Percentiles rank a stretch among this genome's conserved stretches.
These are phyloP conservation scores for Temnothorax longispinosus DNA, from an alignment of 1,140 invertebrate species.

Conservation along the genomic window DNA sequence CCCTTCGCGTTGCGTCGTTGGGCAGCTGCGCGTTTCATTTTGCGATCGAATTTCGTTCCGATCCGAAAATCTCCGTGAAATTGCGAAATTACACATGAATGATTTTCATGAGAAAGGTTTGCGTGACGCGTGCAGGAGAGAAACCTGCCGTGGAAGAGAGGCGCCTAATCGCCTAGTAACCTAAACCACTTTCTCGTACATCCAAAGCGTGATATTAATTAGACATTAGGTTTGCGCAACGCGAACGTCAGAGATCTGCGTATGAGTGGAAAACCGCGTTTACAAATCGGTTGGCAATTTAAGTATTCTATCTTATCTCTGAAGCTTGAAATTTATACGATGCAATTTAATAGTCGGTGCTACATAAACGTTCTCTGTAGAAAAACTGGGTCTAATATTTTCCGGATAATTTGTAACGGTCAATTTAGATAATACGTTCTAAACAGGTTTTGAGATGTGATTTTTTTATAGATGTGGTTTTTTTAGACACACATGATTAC, in stretches of 20 bases:
- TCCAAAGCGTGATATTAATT: constrained; percentile 16
- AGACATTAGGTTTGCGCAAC: constrained; percentile 28
- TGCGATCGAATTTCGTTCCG: not conserved
- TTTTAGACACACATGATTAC: not conserved
- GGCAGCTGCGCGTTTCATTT: constrained; percentile 5
- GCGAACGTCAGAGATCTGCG: not conserved
- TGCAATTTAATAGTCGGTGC: not conserved
- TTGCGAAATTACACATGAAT: constrained; percentile 22
- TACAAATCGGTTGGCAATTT: not conserved
- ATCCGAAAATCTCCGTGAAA: not conserved
- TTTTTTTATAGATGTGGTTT: not conserved
- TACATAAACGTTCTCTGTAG: not conserved
- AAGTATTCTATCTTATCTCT: not conserved
- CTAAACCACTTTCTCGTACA: not conserved
- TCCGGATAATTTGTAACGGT: not conserved
- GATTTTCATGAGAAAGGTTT: not conserved
- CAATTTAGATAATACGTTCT: not conserved
- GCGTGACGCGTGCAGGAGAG: not conserved
- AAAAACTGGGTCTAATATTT: not conserved
- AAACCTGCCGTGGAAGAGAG: not conserved
- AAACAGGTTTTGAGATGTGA: not conserved
- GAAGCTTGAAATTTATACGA: not conserved
- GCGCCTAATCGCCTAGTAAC: not conserved
- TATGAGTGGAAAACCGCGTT: not conserved
- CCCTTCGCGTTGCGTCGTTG: not conserved